Conservation (phyloP, 2,113 vertebrate species). For the Phasianus colchicus region DNA sequence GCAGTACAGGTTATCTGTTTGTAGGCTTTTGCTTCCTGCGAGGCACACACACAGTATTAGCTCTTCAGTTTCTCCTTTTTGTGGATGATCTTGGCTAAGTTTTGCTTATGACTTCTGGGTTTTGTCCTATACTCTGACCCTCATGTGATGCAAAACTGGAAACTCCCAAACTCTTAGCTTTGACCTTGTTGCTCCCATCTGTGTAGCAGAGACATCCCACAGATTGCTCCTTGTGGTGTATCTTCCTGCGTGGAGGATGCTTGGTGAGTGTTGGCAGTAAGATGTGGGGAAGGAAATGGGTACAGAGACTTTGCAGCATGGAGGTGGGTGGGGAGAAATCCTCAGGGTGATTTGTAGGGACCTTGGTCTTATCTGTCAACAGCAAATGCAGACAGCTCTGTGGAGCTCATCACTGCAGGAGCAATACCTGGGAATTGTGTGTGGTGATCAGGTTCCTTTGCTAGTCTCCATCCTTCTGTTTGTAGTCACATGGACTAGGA, state of each 20-base stretch:
- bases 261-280: neutral
- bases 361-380: neutral
- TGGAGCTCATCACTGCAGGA: neutral
- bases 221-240: neutral
- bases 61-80: slow-evolving; percentile 1
- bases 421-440: neutral
- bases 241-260: neutral
- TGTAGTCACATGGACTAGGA: rapidly evolving
- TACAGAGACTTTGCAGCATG: neutral
- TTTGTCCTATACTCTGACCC: neutral
- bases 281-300: neutral
- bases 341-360: neutral
- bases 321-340: neutral
- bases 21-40: slow-evolving; percentile 19
- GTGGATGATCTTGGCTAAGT: slow-evolving; percentile 2
- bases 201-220: neutral
- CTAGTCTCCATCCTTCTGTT: neutral
- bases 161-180: neutral
- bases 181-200: neutral
- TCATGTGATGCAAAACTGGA: neutral
- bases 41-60: neutral
- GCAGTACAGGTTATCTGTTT: slow-evolving; percentile 4
- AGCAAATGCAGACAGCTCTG: neutral
- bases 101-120: neutral
- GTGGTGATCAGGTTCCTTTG: neutral